A percentile compares a stretch with the other conserved stretches of the same genome.
These are phyloP conservation scores for Temnothorax rugatulus DNA, from an alignment of 2,888 invertebrate genomes.

Conservation along the genomic window DNA sequence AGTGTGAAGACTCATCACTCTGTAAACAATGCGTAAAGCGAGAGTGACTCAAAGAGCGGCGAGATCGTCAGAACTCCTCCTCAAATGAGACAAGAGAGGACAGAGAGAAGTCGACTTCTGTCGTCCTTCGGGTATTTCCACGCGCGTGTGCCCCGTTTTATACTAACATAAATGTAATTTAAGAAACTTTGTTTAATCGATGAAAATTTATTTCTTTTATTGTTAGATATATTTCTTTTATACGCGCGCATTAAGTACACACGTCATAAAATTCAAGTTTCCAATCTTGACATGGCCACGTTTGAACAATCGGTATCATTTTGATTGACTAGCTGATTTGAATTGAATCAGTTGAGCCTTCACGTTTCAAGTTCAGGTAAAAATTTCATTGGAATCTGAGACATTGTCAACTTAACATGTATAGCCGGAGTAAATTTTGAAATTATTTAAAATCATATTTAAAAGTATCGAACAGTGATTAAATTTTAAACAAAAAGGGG, in stretches of 20 bases:
- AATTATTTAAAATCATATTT: background rate
- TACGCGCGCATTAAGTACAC: background rate
- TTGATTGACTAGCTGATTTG: background rate
- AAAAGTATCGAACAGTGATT: background rate
- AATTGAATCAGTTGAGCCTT: background rate
- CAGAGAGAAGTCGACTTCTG: conserved; percentile 62
- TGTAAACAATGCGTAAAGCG: conserved; percentile 85
- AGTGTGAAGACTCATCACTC: conserved; percentile 86
- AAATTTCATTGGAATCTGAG: background rate
- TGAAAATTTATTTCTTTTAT: background rate
- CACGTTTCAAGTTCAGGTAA: background rate
- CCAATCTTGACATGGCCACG: background rate
- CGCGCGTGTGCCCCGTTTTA: conserved; percentile 31
- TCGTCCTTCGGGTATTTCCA: conserved; percentile 71
- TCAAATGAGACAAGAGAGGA: conserved; percentile 59
- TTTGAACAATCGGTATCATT: background rate
- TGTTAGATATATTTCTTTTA: background rate
- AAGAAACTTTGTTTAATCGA: background rate
- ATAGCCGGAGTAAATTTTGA: background rate
- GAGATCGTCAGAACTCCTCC: conserved; percentile 76
- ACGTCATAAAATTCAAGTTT: background rate
- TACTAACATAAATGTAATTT: conserved; percentile 36
- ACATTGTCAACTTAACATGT: background rate
- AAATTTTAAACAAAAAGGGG: background rate
- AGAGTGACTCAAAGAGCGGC: conserved; percentile 82